These are phyloP conservation scores for Pachycephus smyrnensis DNA, from an alignment of 2,888 invertebrate species.

Conservation along the genomic window DNA sequence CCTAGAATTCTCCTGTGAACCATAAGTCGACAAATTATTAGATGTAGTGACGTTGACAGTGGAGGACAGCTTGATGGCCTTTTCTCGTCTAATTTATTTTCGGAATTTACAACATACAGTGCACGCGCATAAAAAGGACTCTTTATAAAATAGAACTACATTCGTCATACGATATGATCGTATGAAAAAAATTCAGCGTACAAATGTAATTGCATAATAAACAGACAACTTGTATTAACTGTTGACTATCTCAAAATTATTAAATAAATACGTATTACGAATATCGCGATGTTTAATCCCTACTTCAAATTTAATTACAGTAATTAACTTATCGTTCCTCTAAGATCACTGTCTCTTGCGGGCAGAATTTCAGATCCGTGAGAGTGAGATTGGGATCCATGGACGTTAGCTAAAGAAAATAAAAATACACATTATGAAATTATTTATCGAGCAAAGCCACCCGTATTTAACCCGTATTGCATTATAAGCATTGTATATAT, in stretches of 20 bases:
- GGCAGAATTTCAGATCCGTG: slow-evolving; percentile 85
- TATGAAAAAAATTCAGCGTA: slow-evolving; percentile 51
- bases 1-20: neutral
- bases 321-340: slow-evolving; percentile 85
- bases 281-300: slow-evolving; percentile 57
- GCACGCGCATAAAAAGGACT: slow-evolving; percentile 46
- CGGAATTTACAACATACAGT: slow-evolving; percentile 51
- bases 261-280: slow-evolving; percentile 64
- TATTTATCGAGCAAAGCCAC: slow-evolving; percentile 12
- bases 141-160: slow-evolving; percentile 57
- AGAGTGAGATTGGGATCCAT: slow-evolving; percentile 82
- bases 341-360: slow-evolving; percentile 94
- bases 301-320: slow-evolving; percentile 43
- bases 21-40: neutral
- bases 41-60: neutral
- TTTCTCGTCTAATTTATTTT: slow-evolving; percentile 48
- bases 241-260: slow-evolving; percentile 55
- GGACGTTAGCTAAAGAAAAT: slow-evolving; percentile 77
- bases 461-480: slow-evolving; percentile 2
- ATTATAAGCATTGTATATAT: slow-evolving; percentile 9
- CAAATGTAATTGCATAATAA: slow-evolving; percentile 52
- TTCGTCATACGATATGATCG: slow-evolving; percentile 46
- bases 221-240: slow-evolving; percentile 43
- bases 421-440: slow-evolving; percentile 10
- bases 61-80: neutral